Evolutionary conservation across 2,888 invertebrate genomes (phyloP).

Genomic region (Ochropleura leucogaster): DNA sequence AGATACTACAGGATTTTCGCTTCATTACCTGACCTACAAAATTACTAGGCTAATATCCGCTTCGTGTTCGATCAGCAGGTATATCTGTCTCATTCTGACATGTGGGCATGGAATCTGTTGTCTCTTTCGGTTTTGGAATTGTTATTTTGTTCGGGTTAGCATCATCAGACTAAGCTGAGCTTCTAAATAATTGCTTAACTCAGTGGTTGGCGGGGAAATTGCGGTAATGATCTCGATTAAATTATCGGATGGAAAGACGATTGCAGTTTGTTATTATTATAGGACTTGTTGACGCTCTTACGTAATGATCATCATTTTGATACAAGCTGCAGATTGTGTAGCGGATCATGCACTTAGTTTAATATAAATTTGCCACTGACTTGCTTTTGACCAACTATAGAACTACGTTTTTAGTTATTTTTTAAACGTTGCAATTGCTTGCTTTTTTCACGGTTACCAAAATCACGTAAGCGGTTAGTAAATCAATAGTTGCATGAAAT

Average conservation of each 20-base stretch:
- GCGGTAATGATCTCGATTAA: not conserved
- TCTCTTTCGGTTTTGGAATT: constrained; percentile 27
- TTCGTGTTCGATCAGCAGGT: constrained; percentile 18
- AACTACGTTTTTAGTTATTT: too few relatives aligned
- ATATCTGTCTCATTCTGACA: constrained; percentile 4
- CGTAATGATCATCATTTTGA: not conserved
- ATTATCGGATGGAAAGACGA: not conserved
- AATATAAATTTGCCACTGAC: too few relatives aligned
- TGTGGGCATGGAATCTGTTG: not conserved
- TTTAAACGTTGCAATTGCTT: too few relatives aligned
- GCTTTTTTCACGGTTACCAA: too few relatives aligned
- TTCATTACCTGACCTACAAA: constrained; percentile 54
- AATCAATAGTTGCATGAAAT: too few relatives aligned
- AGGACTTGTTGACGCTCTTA: not conserved
- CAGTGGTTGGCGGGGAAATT: not conserved
- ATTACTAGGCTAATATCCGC: constrained; percentile 45
- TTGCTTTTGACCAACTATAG: too few relatives aligned
- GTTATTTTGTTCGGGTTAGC: not conserved
- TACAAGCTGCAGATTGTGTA: not conserved
- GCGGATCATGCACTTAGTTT: too few relatives aligned
- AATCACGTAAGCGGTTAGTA: too few relatives aligned
- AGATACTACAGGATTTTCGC: constrained; percentile 30
- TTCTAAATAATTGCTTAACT: not conserved
- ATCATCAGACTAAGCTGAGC: constrained; percentile 1
- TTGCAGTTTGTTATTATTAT: not conserved